These are phyloP conservation scores for Boleophthalmus pectinirostris DNA, from an alignment of 2,113 vertebrate species.

Conservation along the genomic window DNA sequence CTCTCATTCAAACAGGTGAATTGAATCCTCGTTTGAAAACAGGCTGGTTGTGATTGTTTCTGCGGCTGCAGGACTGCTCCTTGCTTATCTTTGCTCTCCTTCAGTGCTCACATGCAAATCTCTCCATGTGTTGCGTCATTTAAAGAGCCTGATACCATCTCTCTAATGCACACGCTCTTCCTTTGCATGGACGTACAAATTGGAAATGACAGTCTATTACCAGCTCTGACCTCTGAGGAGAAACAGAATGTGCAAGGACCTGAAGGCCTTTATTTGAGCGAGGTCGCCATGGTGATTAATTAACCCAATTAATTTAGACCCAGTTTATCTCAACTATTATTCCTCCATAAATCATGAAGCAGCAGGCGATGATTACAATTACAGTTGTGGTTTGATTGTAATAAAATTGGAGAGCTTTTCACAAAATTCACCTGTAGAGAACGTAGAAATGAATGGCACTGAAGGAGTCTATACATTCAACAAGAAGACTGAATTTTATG, in stretches of 20 bases:
- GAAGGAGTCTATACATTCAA: not conserved
- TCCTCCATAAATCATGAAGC: constrained; percentile 69
- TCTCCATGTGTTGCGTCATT: constrained; percentile 64
- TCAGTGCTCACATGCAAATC: constrained; percentile 54
- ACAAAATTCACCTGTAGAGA: constrained; percentile 5
- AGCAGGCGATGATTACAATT: constrained; percentile 65
- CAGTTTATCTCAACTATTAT: constrained; percentile 77
- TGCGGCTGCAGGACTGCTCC: constrained; percentile 8
- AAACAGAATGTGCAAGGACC: constrained; percentile 69
- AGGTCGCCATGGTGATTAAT: constrained; percentile 73
- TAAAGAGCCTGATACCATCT: constrained; percentile 66
- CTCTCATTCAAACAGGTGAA: constrained; percentile 58
- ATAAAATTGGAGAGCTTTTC: constrained; percentile 23
- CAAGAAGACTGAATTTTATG: not conserved
- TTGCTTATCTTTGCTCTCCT: constrained; percentile 15
- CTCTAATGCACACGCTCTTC: constrained; percentile 66
- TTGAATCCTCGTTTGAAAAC: constrained; percentile 50
- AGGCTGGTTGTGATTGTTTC: constrained; percentile 43
- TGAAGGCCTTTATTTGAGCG: constrained; percentile 56
- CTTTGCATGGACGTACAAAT: constrained; percentile 70
- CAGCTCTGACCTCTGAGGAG: constrained; percentile 68
- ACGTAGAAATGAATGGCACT: not conserved
- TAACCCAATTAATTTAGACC: constrained; percentile 78
- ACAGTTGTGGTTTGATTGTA: constrained; percentile 71
- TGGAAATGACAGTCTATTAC: constrained; percentile 72